These are phyloP conservation scores for Myiotriccus ornatus DNA, from an alignment of 2,797 vertebrate species.

Conservation along the genomic window DNA sequence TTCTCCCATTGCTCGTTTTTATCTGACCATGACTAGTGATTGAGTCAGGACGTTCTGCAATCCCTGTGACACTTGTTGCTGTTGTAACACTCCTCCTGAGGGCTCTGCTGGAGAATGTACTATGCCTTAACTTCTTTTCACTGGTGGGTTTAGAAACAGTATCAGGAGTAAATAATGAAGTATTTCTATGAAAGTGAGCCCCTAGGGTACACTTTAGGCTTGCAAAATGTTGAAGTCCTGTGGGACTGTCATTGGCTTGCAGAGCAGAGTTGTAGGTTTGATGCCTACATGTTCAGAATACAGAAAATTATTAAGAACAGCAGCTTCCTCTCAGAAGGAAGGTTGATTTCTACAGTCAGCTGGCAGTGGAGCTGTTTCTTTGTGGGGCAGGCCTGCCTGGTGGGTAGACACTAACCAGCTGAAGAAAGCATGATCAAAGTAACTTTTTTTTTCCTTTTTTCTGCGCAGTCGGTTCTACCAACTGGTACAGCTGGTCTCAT, in stretches of 20 bases:
- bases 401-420: constrained; percentile 29
- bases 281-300: background rate
- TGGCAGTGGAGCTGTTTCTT: constrained; percentile 59
- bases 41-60: background rate
- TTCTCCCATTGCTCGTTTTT: background rate
- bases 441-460: background rate
- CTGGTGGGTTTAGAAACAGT: background rate
- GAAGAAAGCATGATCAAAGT: background rate
- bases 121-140: background rate
- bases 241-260: background rate
- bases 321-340: constrained; percentile 23
- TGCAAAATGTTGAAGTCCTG: background rate
- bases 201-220: background rate
- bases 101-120: background rate
- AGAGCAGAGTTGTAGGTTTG: background rate
- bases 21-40: background rate
- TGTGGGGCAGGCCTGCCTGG: constrained; percentile 15
- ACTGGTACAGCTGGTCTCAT: background rate
- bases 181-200: background rate
- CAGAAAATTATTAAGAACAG: background rate
- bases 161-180: background rate
- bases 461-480: background rate
- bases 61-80: rapidly evolving
- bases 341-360: constrained; percentile 31
- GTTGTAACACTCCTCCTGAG: background rate